Evolutionary conservation across 2,113 vertebrate species (phyloP).

Genomic region (Vidua chalybeata): DNA sequence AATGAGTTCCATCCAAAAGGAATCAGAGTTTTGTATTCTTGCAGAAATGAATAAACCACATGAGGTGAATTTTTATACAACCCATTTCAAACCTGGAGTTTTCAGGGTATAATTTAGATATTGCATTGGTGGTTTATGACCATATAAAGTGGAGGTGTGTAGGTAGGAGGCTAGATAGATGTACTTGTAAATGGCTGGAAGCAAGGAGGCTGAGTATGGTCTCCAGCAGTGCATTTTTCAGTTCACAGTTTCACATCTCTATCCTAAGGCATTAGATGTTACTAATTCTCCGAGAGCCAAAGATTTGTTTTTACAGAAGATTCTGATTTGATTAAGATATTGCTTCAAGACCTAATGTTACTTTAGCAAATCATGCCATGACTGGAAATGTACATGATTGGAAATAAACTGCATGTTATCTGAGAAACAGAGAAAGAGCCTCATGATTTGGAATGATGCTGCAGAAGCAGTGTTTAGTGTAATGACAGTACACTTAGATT

Average conservation of each 20-base stretch:
- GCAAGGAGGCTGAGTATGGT: conserved; percentile 46
- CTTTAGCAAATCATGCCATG: conserved; percentile 64
- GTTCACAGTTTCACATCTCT: conserved; percentile 75
- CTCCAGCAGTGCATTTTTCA: conserved; percentile 71
- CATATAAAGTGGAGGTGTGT: conserved; percentile 70
- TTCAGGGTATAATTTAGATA: conserved; percentile 73
- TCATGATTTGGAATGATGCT: conserved; percentile 66
- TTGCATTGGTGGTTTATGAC: conserved; percentile 63
- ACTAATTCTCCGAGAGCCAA: conserved; percentile 76
- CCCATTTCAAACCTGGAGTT: conserved; percentile 64
- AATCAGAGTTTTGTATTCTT: conserved; percentile 59
- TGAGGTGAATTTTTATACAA: conserved; percentile 66
- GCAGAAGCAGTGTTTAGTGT: conserved; percentile 72
- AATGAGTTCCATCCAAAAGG: conserved; percentile 64
- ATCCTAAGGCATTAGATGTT: conserved; percentile 71
- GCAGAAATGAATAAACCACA: conserved; percentile 67
- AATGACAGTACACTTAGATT: conserved; percentile 77
- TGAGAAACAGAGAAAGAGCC: conserved; percentile 32
- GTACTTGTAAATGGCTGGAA: conserved; percentile 68
- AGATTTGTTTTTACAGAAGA: conserved; percentile 78
- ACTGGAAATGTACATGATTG: conserved; percentile 46
- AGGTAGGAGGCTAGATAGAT: conserved; percentile 66
- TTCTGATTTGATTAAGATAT: conserved; percentile 79
- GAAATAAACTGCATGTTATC: conserved; percentile 72
- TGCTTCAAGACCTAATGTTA: conserved; percentile 70